Evolutionary conservation across 2,888 invertebrate genomes (phyloP), one percentile per base, ranked within the genome.

Genomic region (Drosophila acutilabella): DNA sequence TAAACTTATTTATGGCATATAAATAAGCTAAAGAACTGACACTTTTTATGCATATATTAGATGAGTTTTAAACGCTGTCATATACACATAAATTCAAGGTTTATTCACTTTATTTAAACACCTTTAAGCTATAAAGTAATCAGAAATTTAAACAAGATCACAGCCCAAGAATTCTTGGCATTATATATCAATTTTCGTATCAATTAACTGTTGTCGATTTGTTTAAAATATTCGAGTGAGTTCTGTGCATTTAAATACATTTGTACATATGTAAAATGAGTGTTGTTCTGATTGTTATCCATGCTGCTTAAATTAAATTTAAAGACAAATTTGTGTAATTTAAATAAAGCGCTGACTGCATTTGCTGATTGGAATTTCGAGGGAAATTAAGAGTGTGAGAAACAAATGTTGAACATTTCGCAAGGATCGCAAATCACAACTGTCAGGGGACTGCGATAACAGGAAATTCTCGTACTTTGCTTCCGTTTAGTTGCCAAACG

Each of bases 381-480:
- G 33, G 54, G 50, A 2, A 2, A n/a, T 6, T n/a, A 33, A 33
- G 11, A 44, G 56, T 74, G 67, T 64, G 74, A 42, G 60, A 71
- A 75, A 51, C 40, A 59, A 74, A 23, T 38, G 30, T 13, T 41
- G 5, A 11, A n/a, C n/a, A 20, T 11, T 5, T 23, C 5, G 4
- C 33, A 54, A 56, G 61, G 64, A 41, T 10, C 52, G 61, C 64
- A 86, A 65, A 72, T 77, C 58, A 90, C 81, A 78, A 83, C 89
- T 18, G 90, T 90, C 58, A n/a, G 14, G 1, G 13, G 81, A 11
- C 36, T 11, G 14, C 3, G 4, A 11, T 26, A 6, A 23, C 79
- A 59, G 90, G 58, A 7, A 91, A 88, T 52, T 71, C 62, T 14
- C 71, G 78, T 0, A 89, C 87, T 14, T 13, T 89, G 91, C 38